Base-by-base conservation (phyloP, 53 echinoderm and acorn worm genomes). In the Arbacia lixula region DNA sequence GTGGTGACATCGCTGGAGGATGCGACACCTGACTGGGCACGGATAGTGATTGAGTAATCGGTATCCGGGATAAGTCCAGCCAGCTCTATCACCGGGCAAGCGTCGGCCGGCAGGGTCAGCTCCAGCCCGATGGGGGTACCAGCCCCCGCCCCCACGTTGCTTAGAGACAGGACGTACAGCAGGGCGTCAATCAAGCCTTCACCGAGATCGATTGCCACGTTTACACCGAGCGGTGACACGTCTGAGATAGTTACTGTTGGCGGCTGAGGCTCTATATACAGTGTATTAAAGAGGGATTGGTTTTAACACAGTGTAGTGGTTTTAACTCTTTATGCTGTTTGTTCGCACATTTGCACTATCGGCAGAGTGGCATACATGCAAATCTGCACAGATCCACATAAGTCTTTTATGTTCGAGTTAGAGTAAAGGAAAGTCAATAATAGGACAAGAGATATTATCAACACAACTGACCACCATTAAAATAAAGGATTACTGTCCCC, bases 21-120 rank as follows among this genome's bases (percentile, higher is more conserved):
- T 37, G 79, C 60, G 5, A 41, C 60, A 27, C 79, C 79, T 1
- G 79, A 79, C 42, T 60, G 20, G 5, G 71, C 60, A 4, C 20
- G 11, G 9, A 93, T 32, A 32, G 79, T 76, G 6, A 93, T 77
- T 19, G 62, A 62, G 33, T 93, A 93, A 3, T 76, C 87, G 0
- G 89, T 93, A 58, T 87, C 57, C 2, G 89, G 89, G 0, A 49
- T 60, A 33, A 93, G 68, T 26, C 93, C 93, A 0, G 24, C 0
- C 12, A 93, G 87, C n/a, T 79, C 61, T 21, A 79, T 58, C 46
- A 37, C 72, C 16, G 85, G 92, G 74, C 92, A 92, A 2, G 89
- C 92, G 2, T 89, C 89, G 17, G 60, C 49, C 4, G 92, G 92
- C 14, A 92, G 12, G 5, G 32, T 27, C n/a, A 87, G 34, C 29